Conservation (phyloP, 2,888 invertebrate species). For the Thymelicus lineola region DNA sequence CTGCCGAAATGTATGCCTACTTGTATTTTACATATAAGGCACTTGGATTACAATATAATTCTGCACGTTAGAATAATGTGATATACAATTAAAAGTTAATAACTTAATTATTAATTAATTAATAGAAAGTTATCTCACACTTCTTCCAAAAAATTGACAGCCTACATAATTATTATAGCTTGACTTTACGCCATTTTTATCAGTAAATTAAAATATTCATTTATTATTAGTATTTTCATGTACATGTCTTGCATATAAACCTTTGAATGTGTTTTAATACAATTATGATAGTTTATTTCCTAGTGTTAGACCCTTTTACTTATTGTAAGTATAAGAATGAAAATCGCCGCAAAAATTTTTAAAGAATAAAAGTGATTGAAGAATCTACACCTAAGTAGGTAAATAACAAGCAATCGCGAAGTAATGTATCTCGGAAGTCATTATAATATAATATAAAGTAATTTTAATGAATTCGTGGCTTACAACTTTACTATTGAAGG, state of each 20-base stretch:
- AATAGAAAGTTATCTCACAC: neutral
- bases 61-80: conserved; percentile 21
- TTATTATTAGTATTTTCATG: too few species aligned
- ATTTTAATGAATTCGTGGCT: too few species aligned
- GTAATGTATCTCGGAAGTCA: too few species aligned
- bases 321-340: neutral
- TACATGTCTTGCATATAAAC: too few species aligned
- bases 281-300: neutral
- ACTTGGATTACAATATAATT: conserved; percentile 2
- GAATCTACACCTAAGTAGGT: too few species aligned
- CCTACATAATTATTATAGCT: neutral
- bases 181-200: too few species aligned
- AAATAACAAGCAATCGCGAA: too few species aligned
- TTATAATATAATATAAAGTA: too few species aligned
- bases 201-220: too few species aligned
- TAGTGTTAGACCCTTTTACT: neutral
- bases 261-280: neutral
- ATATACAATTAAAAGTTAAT: conserved; percentile 4
- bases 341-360: too few species aligned
- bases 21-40: neutral
- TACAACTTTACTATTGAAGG: too few species aligned
- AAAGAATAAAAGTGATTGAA: too few species aligned
- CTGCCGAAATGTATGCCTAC: conserved; percentile 14
- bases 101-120: neutral
- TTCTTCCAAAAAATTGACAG: neutral